Conservation (phyloP, 2,888 invertebrate species). For the Alsophila aescularia region DNA sequence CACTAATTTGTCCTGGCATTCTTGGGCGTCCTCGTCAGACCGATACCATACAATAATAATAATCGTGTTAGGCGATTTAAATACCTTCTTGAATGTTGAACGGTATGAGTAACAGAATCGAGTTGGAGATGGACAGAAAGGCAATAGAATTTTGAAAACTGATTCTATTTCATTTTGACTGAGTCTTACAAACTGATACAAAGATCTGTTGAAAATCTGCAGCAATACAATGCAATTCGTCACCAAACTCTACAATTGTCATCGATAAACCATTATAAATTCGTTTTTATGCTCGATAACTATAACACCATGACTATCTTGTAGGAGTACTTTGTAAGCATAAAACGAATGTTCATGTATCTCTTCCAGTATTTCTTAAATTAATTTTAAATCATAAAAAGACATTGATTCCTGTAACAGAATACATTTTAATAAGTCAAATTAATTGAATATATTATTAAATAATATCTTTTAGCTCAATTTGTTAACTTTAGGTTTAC, state of each 20-base stretch:
- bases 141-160: not conserved
- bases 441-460: slow-evolving; percentile 44
- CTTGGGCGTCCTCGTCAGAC: slow-evolving; percentile 7
- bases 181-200: too few species aligned
- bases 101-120: not conserved
- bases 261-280: slow-evolving; percentile 45
- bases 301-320: slow-evolving; percentile 59
- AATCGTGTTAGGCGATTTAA: not conserved
- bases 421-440: slow-evolving; percentile 41
- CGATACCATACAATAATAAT: not conserved
- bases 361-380: slow-evolving; percentile 49
- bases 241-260: slow-evolving; percentile 52
- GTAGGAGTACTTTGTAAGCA: slow-evolving; percentile 51
- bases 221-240: slow-evolving; percentile 45
- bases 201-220: not conserved
- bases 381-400: slow-evolving; percentile 37
- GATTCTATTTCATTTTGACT: too few species aligned
- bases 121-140: not conserved
- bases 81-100: not conserved
- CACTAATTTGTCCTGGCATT: slow-evolving; percentile 25
- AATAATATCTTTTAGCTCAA: slow-evolving; percentile 67
- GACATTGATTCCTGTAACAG: slow-evolving; percentile 39
- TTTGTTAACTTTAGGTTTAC: slow-evolving; percentile 72
- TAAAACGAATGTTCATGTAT: slow-evolving; percentile 57
- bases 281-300: slow-evolving; percentile 60